Conservation (phyloP, 2,113 vertebrate genomes). For the Dromas ardeola region DNA sequence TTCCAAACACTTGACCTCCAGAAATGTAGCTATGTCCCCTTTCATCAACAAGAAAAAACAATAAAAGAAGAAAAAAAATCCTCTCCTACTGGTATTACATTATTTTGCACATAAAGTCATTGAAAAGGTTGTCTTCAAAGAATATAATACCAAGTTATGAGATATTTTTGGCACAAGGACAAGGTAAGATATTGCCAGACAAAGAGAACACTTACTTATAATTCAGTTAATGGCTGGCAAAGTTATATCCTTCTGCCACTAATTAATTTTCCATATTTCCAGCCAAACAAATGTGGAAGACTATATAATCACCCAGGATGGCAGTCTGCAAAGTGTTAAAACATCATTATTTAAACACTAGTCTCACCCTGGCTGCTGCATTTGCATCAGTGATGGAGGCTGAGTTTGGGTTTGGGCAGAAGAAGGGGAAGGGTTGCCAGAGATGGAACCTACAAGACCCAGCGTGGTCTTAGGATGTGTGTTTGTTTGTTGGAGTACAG, state of each 20-base stretch:
- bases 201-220: constrained; percentile 41
- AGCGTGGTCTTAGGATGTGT: neutral
- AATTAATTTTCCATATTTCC: constrained; percentile 58
- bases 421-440: neutral
- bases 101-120: neutral
- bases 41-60: neutral
- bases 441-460: neutral
- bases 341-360: neutral
- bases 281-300: neutral
- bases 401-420: neutral
- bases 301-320: neutral
- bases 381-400: neutral
- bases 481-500: neutral
- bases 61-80: neutral
- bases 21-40: neutral
- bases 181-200: constrained; percentile 36
- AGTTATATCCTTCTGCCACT: constrained; percentile 14
- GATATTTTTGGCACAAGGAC: constrained; percentile 40
- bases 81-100: neutral
- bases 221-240: constrained; percentile 36
- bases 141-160: constrained; percentile 30
- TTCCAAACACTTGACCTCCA: neutral
- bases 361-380: neutral
- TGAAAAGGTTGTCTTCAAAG: constrained; percentile 34
- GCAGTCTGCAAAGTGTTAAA: constrained; percentile 39